phyloP scores from a whole-genome alignment of 2,888 invertebrate species.

The Cataglyphis albicans region DNA sequence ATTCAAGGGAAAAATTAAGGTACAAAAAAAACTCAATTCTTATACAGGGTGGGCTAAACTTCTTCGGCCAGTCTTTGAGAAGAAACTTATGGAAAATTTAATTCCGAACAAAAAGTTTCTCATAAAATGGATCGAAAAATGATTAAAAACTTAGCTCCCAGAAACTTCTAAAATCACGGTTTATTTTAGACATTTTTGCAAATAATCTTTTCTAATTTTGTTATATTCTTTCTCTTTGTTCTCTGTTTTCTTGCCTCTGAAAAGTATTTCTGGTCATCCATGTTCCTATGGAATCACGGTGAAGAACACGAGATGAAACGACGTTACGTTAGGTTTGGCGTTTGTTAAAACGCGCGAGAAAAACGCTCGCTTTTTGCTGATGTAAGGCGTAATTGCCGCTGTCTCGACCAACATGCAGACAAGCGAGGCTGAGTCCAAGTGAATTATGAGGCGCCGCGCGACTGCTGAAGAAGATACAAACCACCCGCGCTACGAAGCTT shows the following conservation, averaged over 20 bases:
- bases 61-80: too few species aligned
- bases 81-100: too few species aligned
- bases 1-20: too few species aligned
- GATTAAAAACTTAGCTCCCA: too few species aligned
- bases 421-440: slow-evolving; percentile 41
- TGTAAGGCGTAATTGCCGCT: slow-evolving; percentile 45
- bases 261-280: background rate
- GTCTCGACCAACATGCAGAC: slow-evolving; percentile 52
- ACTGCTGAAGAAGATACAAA: slow-evolving; percentile 50
- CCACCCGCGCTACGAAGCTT: slow-evolving; percentile 31
- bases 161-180: too few species aligned
- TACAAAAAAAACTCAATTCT: too few species aligned
- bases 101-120: too few species aligned
- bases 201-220: too few species aligned
- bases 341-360: slow-evolving; percentile 36
- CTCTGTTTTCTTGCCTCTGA: background rate
- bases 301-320: background rate
- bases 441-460: slow-evolving; percentile 55
- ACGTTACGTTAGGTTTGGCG: slow-evolving; percentile 23
- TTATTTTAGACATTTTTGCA: too few species aligned
- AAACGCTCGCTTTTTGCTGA: slow-evolving; percentile 37
- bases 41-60: too few species aligned
- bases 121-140: too few species aligned
- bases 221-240: too few species aligned
- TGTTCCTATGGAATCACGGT: background rate